Evolutionary conservation across 2,113 vertebrate species (phyloP).

Genomic region (Grus americana): DNA sequence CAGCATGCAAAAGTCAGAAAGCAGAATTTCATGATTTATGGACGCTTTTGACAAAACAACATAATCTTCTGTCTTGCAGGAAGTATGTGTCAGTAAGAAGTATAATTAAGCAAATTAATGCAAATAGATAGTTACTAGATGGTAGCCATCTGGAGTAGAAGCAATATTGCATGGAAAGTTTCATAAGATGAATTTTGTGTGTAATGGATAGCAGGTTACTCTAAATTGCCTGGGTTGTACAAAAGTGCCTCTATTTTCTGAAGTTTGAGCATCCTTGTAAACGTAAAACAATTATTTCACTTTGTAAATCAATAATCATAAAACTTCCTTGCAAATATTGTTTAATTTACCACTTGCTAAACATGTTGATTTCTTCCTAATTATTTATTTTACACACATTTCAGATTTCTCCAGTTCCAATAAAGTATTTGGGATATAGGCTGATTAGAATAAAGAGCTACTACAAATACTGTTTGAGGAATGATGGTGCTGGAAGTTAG

Average conservation of each 20-base stretch:
- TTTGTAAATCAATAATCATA: neutral
- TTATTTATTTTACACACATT: neutral
- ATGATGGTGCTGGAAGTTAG: neutral
- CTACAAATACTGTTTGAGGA: neutral
- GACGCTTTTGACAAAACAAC: neutral
- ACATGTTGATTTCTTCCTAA: neutral
- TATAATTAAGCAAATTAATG: constrained; percentile 3
- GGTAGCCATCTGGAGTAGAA: neutral
- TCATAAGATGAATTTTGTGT: neutral
- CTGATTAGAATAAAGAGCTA: neutral
- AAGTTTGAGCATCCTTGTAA: neutral
- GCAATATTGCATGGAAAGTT: neutral
- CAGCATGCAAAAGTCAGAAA: neutral
- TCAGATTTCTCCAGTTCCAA: neutral
- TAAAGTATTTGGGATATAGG: neutral
- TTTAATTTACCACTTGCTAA: neutral
- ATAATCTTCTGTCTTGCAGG: neutral
- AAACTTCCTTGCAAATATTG: neutral
- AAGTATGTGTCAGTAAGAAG: neutral
- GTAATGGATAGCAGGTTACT: neutral
- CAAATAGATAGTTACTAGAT: neutral
- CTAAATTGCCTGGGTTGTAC: neutral
- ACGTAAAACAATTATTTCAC: neutral
- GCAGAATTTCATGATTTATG: neutral
- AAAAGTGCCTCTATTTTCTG: neutral